Base-by-base conservation (phyloP, 1,140 invertebrate genomes). In the Drosophila novamexicana region DNA sequence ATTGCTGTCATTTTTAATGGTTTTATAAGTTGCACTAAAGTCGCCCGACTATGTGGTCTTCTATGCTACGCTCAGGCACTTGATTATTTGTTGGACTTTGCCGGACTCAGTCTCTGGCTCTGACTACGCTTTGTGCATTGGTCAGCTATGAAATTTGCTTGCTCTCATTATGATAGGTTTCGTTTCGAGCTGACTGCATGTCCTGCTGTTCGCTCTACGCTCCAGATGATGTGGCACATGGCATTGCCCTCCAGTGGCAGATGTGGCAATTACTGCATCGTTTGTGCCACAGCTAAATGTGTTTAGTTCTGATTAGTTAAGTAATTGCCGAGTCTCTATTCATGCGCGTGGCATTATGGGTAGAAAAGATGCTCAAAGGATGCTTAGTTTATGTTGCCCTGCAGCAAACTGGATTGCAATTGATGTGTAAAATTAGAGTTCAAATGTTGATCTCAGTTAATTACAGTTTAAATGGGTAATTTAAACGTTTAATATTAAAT, bases 1-100 rank as follows among this genome's bases (percentile, higher is more conserved):
- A 77, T 86, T 85, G 71, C 75, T 86, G 82, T 86, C 82, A 72
- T 86, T 79, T 77, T 66, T 79, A 88, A 86, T 88, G 83, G 71
- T 88, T 85, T 85, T 85, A 79, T 85, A 82, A 73, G 75, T 82
- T 88, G 76, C 72, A 58, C 18, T 70, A 69, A 76, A 76, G 52
- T 76, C 59, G 63, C 32, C 59, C 44, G 49, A 50, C 54, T 45
- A 22, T 36, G 14, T 22, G 45, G 47, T 50, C 22, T 36, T 49
- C 18, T 36, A 34, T 40, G 62, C 29, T 36, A 40, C 65, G 22
- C 39, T 37, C 18, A 65, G 39, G 7, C 32, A 50, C 29, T 74
- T 74, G 63, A 69, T 64, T 79, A 77, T 79, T 63, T 75, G 63
- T 62, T 49, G 68, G 49, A 34, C 42, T 45, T 64, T 62, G 52